Evolutionary conservation across 2,797 vertebrate species (phyloP), one percentile per base, ranked within the genome.

Genomic region (Bovichtus diacanthus): DNA sequence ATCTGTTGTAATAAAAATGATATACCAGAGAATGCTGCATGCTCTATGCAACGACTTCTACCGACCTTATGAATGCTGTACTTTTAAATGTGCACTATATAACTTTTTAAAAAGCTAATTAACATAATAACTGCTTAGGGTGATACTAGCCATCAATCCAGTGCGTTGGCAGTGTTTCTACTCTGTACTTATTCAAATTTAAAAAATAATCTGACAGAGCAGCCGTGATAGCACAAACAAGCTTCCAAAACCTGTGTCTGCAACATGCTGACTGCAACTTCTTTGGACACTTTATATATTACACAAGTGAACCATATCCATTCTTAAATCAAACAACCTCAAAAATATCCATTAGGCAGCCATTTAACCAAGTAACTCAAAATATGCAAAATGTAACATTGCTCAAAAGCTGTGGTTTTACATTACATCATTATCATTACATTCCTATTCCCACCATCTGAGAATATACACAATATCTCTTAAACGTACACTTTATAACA

Each of bases 1-100:
- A 63, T 78, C 11, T 68, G 47, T 41, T 81, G 71, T 56, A 73
- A 82, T 70, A 68, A 38, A 82, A 74, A 80, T 25, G 27, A 87
- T 55, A 50, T 61, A 46, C 46, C 56, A 61, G 43, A 79, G 25
- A 50, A 63, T 38, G 46, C 23, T 62, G 43, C 29, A 53, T 46
- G 60, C 56, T 70, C 47, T 71, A 6, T 70, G 54, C 63, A 72
- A 77, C 77, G 19, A 58, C 41, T 36, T 85, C 44, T 19, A 27
- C 50, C 88, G 75, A 80, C 73, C 76, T 60, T 73, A 41, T 53
- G 25, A 85, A 77, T 66, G 55, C 15, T 69, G 39, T 19, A 63
- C 62, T 61, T 82, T 70, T 70, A 54, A 72, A 80, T 70, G 39
- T 70, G 47, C 23, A 41, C 59, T n/a, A n/a, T 53, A 23, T 19